Evolutionary conservation across 23 tunicate genomes (phyloP).

Genomic region (Trididemnum clinides): DNA sequence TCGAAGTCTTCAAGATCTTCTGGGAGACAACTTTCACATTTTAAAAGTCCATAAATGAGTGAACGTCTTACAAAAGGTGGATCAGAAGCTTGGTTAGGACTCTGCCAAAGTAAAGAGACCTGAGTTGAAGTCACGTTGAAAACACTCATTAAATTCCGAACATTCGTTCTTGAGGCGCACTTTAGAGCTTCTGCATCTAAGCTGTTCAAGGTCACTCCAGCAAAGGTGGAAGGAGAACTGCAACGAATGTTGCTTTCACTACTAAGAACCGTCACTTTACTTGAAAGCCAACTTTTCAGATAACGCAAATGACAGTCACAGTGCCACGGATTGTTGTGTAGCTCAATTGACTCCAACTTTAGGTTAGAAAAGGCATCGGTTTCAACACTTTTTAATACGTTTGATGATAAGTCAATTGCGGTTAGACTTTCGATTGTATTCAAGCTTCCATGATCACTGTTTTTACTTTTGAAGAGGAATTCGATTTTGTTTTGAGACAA

Average conservation of each 20-base stretch:
- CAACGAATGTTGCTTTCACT: slow-evolving; percentile 47
- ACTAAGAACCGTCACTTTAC: slow-evolving; percentile 17
- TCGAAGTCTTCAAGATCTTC: neutral
- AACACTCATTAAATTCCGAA: neutral
- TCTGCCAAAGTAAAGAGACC: slow-evolving; percentile 30
- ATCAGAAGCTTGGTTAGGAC: slow-evolving; percentile 12
- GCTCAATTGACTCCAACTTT: slow-evolving; percentile 1
- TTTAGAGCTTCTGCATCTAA: slow-evolving; percentile 64
- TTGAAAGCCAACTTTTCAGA: slow-evolving; percentile 66
- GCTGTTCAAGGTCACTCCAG: slow-evolving; percentile 61
- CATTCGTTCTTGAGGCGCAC: slow-evolving; percentile 16
- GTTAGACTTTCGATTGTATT: neutral
- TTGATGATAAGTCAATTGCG: slow-evolving; percentile 65
- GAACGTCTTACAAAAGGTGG: slow-evolving; percentile 47
- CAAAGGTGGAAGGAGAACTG: slow-evolving; percentile 47
- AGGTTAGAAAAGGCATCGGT: slow-evolving; percentile 37
- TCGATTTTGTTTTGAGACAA: slow-evolving; percentile 48
- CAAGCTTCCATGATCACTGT: slow-evolving; percentile 47
- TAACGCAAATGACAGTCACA: slow-evolving; percentile 70
- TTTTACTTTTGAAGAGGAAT: slow-evolving; percentile 11
- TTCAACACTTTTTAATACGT: slow-evolving; percentile 63
- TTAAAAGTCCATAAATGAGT: slow-evolving; percentile 56
- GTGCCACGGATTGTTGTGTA: slow-evolving; percentile 77
- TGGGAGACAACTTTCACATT: slow-evolving; percentile 66
- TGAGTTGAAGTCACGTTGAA: neutral